A percentile compares a stretch with the other conserved stretches of the same genome.
Evolutionary conservation across 2,113 vertebrate species (phyloP).

Genomic region (Theristicus caerulescens): DNA sequence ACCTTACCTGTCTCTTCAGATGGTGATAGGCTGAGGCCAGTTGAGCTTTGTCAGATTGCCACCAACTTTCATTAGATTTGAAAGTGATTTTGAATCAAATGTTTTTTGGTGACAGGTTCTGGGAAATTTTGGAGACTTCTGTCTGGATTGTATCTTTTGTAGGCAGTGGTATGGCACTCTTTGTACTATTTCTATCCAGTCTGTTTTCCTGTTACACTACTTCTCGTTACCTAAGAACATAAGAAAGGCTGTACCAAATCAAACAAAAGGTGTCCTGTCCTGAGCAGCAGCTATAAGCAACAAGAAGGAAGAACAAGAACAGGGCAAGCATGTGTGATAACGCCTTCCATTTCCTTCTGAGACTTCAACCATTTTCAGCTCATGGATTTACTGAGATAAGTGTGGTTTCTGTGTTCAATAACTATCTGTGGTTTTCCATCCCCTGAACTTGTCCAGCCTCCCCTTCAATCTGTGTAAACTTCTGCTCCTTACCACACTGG

Average conservation of each 20-base stretch:
- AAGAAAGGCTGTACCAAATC: neutral
- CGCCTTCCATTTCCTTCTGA: neutral
- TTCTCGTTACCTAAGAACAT: neutral
- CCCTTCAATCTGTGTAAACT: neutral
- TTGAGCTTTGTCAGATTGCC: neutral
- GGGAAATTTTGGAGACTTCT: neutral
- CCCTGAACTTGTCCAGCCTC: neutral
- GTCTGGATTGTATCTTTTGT: neutral
- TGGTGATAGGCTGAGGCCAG: neutral
- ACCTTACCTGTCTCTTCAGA: neutral
- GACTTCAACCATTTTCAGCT: neutral
- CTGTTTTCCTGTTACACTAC: neutral
- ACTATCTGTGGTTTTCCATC: neutral
- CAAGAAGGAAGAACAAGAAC: neutral
- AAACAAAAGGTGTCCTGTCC: neutral
- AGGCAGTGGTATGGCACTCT: neutral
- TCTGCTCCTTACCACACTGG: neutral
- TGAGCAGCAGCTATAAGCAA: neutral
- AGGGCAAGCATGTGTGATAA: neutral
- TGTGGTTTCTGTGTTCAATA: neutral
- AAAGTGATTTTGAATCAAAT: neutral
- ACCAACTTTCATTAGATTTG: neutral
- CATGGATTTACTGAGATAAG: neutral
- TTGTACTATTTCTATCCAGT: neutral
- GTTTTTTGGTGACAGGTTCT: neutral